Evolutionary conservation across 2,797 vertebrate species (phyloP).

Genomic region (Melanotaenia pygmaea): DNA sequence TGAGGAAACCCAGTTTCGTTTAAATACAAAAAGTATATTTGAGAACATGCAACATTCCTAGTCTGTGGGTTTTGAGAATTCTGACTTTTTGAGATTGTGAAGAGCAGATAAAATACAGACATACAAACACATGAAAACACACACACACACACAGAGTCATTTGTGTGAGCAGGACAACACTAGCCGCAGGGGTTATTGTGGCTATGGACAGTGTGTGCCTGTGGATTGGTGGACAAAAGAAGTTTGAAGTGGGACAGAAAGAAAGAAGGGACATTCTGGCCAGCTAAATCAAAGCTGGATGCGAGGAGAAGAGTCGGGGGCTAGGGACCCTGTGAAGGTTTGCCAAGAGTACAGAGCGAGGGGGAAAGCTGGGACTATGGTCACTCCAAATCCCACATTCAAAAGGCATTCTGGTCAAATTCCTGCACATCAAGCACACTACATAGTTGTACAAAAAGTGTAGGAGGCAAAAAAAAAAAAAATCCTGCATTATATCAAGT

Average conservation of each 20-base stretch:
- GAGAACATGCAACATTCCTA: background rate
- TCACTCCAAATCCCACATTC: slow-evolving; percentile 68
- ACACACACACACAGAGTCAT: slow-evolving; percentile 13
- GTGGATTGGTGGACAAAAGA: slow-evolving; percentile 68
- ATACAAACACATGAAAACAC: background rate
- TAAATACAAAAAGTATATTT: background rate
- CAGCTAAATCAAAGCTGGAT: slow-evolving; percentile 74
- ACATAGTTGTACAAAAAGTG: slow-evolving; percentile 45
- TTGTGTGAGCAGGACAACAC: slow-evolving; percentile 39
- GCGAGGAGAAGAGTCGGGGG: slow-evolving; percentile 47
- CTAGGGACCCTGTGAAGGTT: slow-evolving; percentile 73
- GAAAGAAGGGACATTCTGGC: slow-evolving; percentile 67
- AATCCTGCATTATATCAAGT: background rate
- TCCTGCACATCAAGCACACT: slow-evolving; percentile 71
- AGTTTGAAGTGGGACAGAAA: slow-evolving; percentile 72
- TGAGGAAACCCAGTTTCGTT: background rate
- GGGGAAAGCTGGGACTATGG: slow-evolving; percentile 36
- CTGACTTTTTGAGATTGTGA: slow-evolving; percentile 9
- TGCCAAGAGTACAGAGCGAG: slow-evolving; percentile 71
- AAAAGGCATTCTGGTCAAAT: slow-evolving; percentile 73
- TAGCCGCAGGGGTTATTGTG: slow-evolving; percentile 61
- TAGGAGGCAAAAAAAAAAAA: slow-evolving; percentile 16
- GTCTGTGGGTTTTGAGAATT: background rate
- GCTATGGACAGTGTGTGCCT: slow-evolving; percentile 36
- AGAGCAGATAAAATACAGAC: slow-evolving; percentile 23